Percentiles rank a stretch among this genome's conserved stretches.
phyloP scores from a whole-genome alignment of 2,888 invertebrate species.

The Ornithoptera priamus region DNA sequence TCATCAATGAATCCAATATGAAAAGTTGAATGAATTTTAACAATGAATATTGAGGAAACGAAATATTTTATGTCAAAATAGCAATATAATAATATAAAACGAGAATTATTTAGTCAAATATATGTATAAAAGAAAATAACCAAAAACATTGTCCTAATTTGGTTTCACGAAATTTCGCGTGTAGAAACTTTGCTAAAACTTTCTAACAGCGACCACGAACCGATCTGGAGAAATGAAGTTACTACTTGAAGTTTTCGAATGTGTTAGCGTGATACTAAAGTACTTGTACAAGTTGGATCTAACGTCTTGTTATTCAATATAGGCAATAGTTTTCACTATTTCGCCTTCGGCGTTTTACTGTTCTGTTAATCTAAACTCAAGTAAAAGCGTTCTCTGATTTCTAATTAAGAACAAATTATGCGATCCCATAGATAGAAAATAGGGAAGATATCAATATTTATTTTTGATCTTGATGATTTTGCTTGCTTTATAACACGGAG shows the following conservation, averaged over 20 bases:
- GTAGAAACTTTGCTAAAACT: slow-evolving; percentile 20
- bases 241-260: slow-evolving; percentile 20
- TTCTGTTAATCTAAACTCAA: not conserved
- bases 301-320: slow-evolving; percentile 24
- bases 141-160: not conserved
- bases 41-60: no score
- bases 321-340: slow-evolving; percentile 16
- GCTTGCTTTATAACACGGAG: no score
- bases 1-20: no score
- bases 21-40: no score
- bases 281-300: slow-evolving; percentile 15
- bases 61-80: not conserved
- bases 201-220: slow-evolving; percentile 23
- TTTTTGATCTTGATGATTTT: no score
- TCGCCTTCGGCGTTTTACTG: slow-evolving; percentile 9
- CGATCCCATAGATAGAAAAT: no score
- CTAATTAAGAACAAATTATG: no score
- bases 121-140: no score
- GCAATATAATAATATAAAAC: not conserved
- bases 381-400: no score
- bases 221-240: slow-evolving; percentile 24
- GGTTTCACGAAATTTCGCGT: not conserved
- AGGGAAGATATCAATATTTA: no score
- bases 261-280: slow-evolving; percentile 18
- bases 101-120: no score